phyloP scores from a whole-genome alignment of 1,140 invertebrate genomes.

The Drosophila lacteicornis region DNA sequence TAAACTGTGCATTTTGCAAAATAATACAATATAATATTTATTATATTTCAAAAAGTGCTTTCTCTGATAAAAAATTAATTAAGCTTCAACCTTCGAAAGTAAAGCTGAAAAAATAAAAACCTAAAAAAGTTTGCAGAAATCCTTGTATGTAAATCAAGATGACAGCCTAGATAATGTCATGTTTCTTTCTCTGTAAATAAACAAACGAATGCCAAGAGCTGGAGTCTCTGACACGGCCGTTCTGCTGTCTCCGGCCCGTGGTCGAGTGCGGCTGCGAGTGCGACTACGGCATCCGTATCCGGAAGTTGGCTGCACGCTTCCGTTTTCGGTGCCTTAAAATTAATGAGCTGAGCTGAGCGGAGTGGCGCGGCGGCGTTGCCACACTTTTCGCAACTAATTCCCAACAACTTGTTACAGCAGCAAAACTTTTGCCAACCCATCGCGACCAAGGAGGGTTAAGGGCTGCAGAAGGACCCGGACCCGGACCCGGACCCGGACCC shows the following conservation, averaged over 20 bases:
- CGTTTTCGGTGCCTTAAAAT: constrained; percentile 77
- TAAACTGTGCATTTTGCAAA: no score
- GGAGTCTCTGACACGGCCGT: constrained; percentile 56
- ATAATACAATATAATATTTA: no score
- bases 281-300: constrained; percentile 50
- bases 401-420: constrained; percentile 76
- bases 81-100: no score
- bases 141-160: background rate
- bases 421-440: constrained; percentile 64
- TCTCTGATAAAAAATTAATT: no score
- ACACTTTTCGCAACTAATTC: constrained; percentile 82
- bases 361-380: constrained; percentile 57
- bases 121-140: background rate
- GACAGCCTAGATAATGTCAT: background rate
- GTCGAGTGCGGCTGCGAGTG: constrained; percentile 24
- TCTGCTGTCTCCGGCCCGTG: constrained; percentile 64
- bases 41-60: no score
- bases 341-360: constrained; percentile 67
- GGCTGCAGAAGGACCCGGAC: background rate
- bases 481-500: constrained; percentile 26
- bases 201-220: constrained; percentile 39
- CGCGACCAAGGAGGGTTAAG: constrained; percentile 7
- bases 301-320: constrained; percentile 80
- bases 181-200: constrained; percentile 22
- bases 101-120: no score